Evolutionary conservation across 2,888 invertebrate species (phyloP), one percentile per base, ranked within the genome.

Genomic region (Lepas anatifera): DNA sequence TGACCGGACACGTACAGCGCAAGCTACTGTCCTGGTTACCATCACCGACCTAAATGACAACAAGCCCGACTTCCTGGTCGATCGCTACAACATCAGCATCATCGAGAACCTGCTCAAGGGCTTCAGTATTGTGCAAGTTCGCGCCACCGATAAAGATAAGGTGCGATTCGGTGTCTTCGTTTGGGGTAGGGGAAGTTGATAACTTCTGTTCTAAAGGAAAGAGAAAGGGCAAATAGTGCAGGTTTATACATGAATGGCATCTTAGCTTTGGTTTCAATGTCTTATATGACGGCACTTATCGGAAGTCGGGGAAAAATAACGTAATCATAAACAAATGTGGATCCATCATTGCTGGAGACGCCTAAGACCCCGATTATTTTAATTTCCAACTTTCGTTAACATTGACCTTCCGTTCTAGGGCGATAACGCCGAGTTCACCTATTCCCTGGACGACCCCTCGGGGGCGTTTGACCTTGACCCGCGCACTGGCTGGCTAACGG

Each of bases 11-110:
- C 89, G 89, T 76, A 85, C 88, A 39, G 88, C 89, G 0, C 82
- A 87, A 8, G 89, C 92, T 0, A 82, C 87, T 69, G 84, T 89
- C 0, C 89, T 90, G 78, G 81, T 92, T 0, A 86, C 90, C 79
- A 81, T 91, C 4, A 77, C 88, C 48, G 91, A 92, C 76, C 79
- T 91, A 16, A 91, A 93, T 76, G 92, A 93, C 77, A 92, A 93
- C 78, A 63, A 70, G 58, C 73, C 73, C 7, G 63, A 67, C 52
- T 94, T 94, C 75, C 92, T 93, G 78, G 91, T 90, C 0, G 92
- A 92, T 76, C 87, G 90, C 76, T 93, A 94, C 78, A 93, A 93
- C 76, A 92, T 94, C 74, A 93, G 92, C 74, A 93, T 94, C 73
- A 92, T 93, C 63, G 94, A 94, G 78, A 94, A 94, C 78, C 81